Conservation (phyloP, 2,888 invertebrate genomes). For the Polylopha cassiicola region DNA sequence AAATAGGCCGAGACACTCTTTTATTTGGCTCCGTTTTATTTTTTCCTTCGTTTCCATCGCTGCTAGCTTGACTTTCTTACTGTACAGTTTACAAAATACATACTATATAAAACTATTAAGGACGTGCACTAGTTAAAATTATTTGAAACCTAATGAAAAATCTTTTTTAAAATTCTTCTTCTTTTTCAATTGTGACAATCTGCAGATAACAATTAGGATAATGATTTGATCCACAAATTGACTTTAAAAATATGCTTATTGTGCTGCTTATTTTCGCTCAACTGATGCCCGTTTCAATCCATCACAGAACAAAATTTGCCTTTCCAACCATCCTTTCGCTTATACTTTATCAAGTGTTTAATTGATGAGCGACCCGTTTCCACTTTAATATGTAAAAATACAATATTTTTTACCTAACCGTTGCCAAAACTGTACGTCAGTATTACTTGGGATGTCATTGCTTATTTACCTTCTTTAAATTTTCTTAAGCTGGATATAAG, state of each 20-base stretch:
- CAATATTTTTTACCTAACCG: slow-evolving; percentile 6
- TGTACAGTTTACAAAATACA: slow-evolving; percentile 4
- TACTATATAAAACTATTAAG: too few species aligned
- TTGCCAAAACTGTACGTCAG: too few species aligned
- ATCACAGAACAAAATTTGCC: slow-evolving; percentile 37
- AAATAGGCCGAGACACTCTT: slow-evolving; percentile 61
- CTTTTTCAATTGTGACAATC: too few species aligned
- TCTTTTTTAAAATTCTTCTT: too few species aligned
- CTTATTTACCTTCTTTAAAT: too few species aligned
- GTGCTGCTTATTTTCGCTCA: slow-evolving; percentile 29
- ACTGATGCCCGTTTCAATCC: slow-evolving; percentile 37
- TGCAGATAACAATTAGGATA: too few species aligned
- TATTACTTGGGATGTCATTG: too few species aligned
- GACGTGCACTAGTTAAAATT: too few species aligned
- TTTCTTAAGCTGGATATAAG: too few species aligned
- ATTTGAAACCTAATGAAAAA: too few species aligned
- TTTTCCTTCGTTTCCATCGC: slow-evolving; percentile 39
- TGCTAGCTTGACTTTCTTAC: slow-evolving; percentile 15
- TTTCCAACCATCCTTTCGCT: slow-evolving; percentile 28
- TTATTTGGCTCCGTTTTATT: slow-evolving; percentile 54
- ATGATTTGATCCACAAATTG: too few species aligned
- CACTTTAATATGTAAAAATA: slow-evolving; percentile 16
- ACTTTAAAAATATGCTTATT: slow-evolving; percentile 7
- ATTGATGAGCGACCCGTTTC: slow-evolving; percentile 19
- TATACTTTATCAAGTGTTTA: slow-evolving; percentile 18